phyloP scores from a whole-genome alignment of 2,888 invertebrate species.

The Lithophane ornitopus region DNA sequence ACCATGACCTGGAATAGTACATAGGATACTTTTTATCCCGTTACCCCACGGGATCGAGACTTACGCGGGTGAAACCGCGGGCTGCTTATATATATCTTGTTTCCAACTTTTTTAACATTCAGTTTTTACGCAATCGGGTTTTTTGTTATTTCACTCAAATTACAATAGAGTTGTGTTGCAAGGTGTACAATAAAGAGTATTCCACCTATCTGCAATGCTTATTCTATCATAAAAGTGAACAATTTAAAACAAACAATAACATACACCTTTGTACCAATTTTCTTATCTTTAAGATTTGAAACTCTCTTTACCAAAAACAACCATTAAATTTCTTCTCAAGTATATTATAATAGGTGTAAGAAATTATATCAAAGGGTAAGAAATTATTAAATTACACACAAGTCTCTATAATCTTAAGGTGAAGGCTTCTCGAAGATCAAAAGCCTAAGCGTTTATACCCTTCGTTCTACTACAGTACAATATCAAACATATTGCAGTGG shows the following conservation, averaged over 20 bases:
- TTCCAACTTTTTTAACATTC: too few species aligned
- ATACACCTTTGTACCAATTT: neutral
- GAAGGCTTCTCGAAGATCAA: slow-evolving; percentile 37
- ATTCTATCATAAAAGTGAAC: neutral
- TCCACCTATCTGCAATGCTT: neutral
- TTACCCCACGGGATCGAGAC: too few species aligned
- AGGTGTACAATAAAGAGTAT: neutral
- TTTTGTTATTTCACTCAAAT: neutral
- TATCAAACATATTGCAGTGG: slow-evolving; percentile 1
- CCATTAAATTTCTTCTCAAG: slow-evolving; percentile 22
- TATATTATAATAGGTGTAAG: slow-evolving; percentile 19
- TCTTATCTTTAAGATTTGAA: neutral
- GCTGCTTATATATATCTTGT: too few species aligned
- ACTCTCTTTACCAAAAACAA: neutral
- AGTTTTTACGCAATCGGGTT: too few species aligned
- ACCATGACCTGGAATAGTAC: too few species aligned
- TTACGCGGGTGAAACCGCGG: too few species aligned
- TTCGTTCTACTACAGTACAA: neutral
- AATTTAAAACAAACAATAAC: neutral
- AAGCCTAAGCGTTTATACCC: slow-evolving; percentile 7
- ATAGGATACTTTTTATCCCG: too few species aligned
- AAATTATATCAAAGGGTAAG: slow-evolving; percentile 32
- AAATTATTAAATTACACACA: slow-evolving; percentile 51
- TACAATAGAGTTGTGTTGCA: neutral
- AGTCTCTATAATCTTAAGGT: slow-evolving; percentile 23